These are phyloP conservation scores for Spodoptera exigua DNA, from an alignment of 2,888 invertebrate species.

Conservation along the genomic window DNA sequence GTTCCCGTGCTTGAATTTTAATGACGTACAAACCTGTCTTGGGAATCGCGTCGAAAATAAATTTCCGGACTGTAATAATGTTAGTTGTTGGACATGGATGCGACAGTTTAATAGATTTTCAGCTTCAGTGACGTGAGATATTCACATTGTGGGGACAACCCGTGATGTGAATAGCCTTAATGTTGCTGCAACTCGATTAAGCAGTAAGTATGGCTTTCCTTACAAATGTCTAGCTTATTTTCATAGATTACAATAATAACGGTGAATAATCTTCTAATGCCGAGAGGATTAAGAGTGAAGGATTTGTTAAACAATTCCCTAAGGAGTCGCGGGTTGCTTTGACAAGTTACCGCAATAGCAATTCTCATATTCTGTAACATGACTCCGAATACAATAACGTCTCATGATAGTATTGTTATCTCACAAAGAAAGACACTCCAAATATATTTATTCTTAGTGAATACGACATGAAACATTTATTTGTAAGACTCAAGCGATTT, in stretches of 20 bases:
- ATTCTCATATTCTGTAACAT: slow-evolving; percentile 47
- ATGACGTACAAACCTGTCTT: slow-evolving; percentile 20
- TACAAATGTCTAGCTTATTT: slow-evolving; percentile 24
- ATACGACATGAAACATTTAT: slow-evolving; percentile 40
- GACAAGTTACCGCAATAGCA: slow-evolving; percentile 50
- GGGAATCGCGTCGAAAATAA: slow-evolving; percentile 31
- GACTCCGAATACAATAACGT: slow-evolving; percentile 53
- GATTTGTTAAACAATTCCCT: slow-evolving; percentile 46
- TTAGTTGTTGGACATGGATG: slow-evolving; percentile 43
- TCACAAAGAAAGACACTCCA: slow-evolving; percentile 47
- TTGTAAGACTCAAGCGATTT: slow-evolving; percentile 28
- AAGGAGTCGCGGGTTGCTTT: slow-evolving; percentile 42
- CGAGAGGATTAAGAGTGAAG: slow-evolving; percentile 43
- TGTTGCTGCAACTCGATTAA: slow-evolving; percentile 1
- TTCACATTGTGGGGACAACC: slow-evolving; percentile 6
- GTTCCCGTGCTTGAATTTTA: slow-evolving; percentile 34
- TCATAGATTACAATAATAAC: slow-evolving; percentile 40
- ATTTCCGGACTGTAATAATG: slow-evolving; percentile 49
- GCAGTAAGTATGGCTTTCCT: slow-evolving; percentile 6
- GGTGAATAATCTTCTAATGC: slow-evolving; percentile 40
- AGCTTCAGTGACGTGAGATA: slow-evolving; percentile 1
- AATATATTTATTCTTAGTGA: slow-evolving; percentile 55
- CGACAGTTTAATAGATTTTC: slow-evolving; percentile 40
- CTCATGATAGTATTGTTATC: slow-evolving; percentile 55
- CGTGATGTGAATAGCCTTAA: slow-evolving; percentile 2